Evolutionary conservation across 2,888 invertebrate species (phyloP), one percentile per base, ranked within the genome.

Genomic region (Lissonota sp.): DNA sequence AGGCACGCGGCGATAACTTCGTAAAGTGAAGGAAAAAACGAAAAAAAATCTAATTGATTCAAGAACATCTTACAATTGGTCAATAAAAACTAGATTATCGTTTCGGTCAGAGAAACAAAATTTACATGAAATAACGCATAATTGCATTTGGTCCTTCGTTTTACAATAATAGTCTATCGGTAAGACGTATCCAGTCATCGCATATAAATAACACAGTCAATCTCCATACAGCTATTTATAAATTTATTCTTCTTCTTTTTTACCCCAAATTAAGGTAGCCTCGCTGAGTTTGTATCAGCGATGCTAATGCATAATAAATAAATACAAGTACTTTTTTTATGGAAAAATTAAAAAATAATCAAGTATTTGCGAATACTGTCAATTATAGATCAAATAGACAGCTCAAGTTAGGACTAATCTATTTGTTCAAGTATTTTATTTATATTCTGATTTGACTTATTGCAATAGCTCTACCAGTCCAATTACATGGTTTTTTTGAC

Each of bases 1-100:
- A 58, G 77, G 71, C 77, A 64, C 64, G 44, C n/a, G 63, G 42
- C 53, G 53, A 55, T 72, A 40, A 46, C 57, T 66, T 77, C 40
- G 6, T 10, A 55, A 63, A 40, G 8, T 37, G 40, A n/a, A 7
- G 39, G 39, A 57, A 53, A 64, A 49, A 46, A 55, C 39, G 51
- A 37, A 46, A n/a, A 26, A 26, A 3, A 26, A 26, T 26, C 1
- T 69, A n/a, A 8, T 57, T 16, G 26, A 53, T 51, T 67, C 49
- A 49, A 57, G 49, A 40, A 40, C 14, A 40, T 55, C 42, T 16
- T 39, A 16, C 12, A 49, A 44, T n/a, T 8, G 44, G n/a, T 42
- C 26, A 51, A 71, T 44, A 72, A 72, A 73, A 63, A 26, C 49
- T 71, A 60, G 53, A 53, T 53, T 53, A 26, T 26, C 14, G 10